Base-by-base conservation (phyloP, 2,113 vertebrate genomes). In the Hylia prasina region DNA sequence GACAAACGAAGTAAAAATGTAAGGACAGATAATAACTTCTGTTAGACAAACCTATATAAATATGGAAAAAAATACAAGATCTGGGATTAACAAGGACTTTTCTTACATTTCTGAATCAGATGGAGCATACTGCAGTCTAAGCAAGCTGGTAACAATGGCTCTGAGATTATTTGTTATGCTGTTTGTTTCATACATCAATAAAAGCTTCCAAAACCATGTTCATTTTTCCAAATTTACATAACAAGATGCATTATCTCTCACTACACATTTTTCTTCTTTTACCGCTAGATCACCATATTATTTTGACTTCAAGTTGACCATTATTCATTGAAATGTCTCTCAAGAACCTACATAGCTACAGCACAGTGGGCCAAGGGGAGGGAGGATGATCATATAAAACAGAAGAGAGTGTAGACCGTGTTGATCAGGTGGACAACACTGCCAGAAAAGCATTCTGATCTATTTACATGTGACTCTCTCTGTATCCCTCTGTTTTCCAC, bases 381-480 rank as follows among this genome's bases (percentile, higher is more conserved):
- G 1, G 10, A 27, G 11, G 8, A 21, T 47, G 15, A 48, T 35
- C 47, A n/a, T 23, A 3, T 11, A 33, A 39, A 35, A 54, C 22
- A 76, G 8, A 76, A 45, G 31, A 60, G 28, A 66, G 31, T 18
- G 33, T 20, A 56, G n/a, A 18, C 13, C 17, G 7, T 0, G 0
- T 33, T 73, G 33, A 39, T 56, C 18, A 44, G 35, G 17, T 3
- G 2, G 51, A 87, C 15, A 37, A 63, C n/a, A 8, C 0, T 1
- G 27, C 10, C 64, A 65, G 48, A 51, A 12, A 64, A 87, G 12
- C 3, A 1, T 44, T 39, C 14, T 31, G 50, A 87, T 35, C 17
- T 60, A 20, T 50, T 68, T 58, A 33, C 1, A 1, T 6, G 9
- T 27, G 11, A 31, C 45, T 78, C n/a, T 64, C 35, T 48, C 44